Conservation (phyloP, 2,797 vertebrate genomes). For the Pristis pectinata region DNA sequence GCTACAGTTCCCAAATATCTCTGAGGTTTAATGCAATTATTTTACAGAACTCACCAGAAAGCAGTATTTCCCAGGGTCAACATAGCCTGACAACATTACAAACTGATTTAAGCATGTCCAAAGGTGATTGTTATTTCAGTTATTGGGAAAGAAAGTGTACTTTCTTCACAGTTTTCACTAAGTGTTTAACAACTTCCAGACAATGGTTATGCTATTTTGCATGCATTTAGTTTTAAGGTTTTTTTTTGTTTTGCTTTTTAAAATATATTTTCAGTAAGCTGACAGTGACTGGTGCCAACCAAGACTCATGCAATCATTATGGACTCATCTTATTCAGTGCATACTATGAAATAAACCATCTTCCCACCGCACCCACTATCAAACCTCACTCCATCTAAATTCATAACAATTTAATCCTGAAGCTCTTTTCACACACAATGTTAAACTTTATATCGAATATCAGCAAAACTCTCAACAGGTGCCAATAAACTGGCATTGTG, state of each 20-base stretch:
- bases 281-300: background rate
- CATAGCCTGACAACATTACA: background rate
- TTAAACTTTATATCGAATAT: background rate
- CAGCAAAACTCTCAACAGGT: background rate
- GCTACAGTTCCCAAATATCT: background rate
- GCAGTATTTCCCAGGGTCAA: background rate
- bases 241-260: background rate
- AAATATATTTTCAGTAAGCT: background rate
- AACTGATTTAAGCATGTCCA: background rate
- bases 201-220: background rate
- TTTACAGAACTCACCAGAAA: background rate
- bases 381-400: background rate
- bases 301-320: background rate
- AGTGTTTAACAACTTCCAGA: background rate
- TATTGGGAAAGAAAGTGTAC: background rate
- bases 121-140: background rate
- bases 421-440: background rate
- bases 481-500: background rate
- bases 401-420: background rate
- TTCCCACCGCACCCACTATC: background rate
- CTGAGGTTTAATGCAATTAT: background rate
- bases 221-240: background rate
- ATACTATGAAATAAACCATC: background rate
- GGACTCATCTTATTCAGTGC: background rate
- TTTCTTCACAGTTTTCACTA: background rate